Base-by-base conservation (phyloP, 2,797 vertebrate genomes). In the Synaphobranchus kaupii region DNA sequence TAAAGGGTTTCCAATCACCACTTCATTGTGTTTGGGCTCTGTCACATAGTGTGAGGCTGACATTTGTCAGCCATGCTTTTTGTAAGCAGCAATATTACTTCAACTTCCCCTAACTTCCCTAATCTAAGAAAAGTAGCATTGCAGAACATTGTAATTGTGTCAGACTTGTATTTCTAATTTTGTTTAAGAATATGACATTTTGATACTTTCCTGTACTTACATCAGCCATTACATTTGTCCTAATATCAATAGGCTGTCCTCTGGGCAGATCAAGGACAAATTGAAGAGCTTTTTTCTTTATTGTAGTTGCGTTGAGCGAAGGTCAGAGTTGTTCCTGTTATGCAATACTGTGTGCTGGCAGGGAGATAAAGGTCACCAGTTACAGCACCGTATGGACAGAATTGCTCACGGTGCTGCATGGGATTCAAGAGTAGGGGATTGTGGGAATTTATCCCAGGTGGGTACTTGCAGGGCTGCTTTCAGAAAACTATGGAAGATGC, bases 31-130 rank as follows among this genome's bases (percentile, higher is more conserved):
- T 8, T n/a, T 81, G 25, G 25, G 44, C 78, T 20, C 12, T 80
- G 34, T 80, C 39, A 47, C 78, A 81, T 81, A 25, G 78, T n/a
- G 47, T 81, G 78, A 81, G 47, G 47, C 78, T 81, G 44, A 25
- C n/a, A 48, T 81, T 50, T 81, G 78, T 48, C 78, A 81, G 78
- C 47, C 0, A 44, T 9, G 34, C 63, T 76, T 34, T 76, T 80
- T 47, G 15, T 22, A 17, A 47, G 13, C 15, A 31, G 0, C 12
- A 20, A 78, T 44, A 44, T 78, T 44, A 20, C 34, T 44, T 15
- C 4, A 17, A 7, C 7, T 12, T 17, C 25, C 28, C 31, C 5
- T 34, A 22, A 22, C 34, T 25, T 10, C 78, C 3, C 13, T 10
- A n/a, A 47, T 15, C 44, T 4, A 50, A 17, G 22, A 48, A 10